These are phyloP conservation scores for Micrasema minimum DNA, from an alignment of 1,140 invertebrate genomes.

Conservation along the genomic window DNA sequence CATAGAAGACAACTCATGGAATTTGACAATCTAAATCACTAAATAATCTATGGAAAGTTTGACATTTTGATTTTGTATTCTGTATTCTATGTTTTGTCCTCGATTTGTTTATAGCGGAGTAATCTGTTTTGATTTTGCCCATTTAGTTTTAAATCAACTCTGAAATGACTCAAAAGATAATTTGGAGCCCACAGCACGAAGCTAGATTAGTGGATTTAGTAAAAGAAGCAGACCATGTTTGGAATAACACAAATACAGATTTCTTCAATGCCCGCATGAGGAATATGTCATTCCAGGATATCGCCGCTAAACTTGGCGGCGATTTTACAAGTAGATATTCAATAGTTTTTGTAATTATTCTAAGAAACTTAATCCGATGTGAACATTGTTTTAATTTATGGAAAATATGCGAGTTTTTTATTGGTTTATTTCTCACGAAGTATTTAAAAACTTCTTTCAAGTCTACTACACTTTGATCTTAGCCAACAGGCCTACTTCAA, in stretches of 20 bases:
- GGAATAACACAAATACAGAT: conserved; percentile 39
- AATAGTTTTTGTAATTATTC: neutral
- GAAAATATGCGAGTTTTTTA: neutral
- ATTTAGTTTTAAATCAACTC: neutral
- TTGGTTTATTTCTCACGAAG: neutral
- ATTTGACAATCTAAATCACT: too few relatives aligned
- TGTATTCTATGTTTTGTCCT: neutral
- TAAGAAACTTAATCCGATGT: neutral
- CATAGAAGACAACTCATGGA: too few relatives aligned
- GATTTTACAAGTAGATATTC: conserved; percentile 32
- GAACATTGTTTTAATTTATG: neutral
- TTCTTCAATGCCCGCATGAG: conserved; percentile 38
- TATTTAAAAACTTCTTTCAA: too few relatives aligned
- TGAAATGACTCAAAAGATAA: conserved; percentile 25
- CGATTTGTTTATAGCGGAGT: too few relatives aligned
- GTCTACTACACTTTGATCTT: conserved; percentile 66
- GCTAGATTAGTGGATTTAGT: conserved; percentile 37
- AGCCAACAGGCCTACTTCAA: conserved; percentile 64
- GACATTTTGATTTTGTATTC: too few relatives aligned
- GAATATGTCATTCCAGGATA: conserved; percentile 32
- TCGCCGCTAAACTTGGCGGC: conserved; percentile 33
- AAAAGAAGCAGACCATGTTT: conserved; percentile 35
- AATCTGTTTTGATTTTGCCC: too few relatives aligned
- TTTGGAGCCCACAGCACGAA: conserved; percentile 38
- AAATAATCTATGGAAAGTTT: too few relatives aligned